A percentile compares a stretch with the other conserved stretches of the same genome.
These are phyloP conservation scores for Delphinus delphis DNA, from an alignment of 2,113 vertebrate genomes.

Conservation along the genomic window DNA sequence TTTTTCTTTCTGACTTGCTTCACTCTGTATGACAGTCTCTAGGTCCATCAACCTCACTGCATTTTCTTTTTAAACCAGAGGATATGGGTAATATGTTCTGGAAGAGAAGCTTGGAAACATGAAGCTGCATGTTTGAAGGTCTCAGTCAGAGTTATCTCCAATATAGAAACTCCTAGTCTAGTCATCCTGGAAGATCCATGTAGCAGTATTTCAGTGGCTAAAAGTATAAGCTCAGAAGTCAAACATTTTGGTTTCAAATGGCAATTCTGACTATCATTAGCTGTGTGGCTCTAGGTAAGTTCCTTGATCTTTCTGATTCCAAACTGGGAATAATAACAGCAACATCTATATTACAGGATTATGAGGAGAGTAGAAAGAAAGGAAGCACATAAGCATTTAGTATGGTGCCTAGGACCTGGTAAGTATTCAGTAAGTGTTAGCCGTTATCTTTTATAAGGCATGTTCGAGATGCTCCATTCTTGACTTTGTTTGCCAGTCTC, in stretches of 20 bases:
- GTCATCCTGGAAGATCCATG: background rate
- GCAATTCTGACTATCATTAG: background rate
- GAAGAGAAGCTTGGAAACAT: background rate
- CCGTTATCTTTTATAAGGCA: background rate
- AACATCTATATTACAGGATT: background rate
- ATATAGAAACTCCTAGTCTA: background rate
- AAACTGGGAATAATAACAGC: background rate
- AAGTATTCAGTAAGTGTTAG: background rate
- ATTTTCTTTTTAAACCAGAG: background rate
- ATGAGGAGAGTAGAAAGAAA: background rate
- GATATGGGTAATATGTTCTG: background rate
- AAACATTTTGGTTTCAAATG: background rate
- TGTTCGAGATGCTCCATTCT: background rate
- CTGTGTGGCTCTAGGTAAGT: background rate
- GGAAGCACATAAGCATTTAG: background rate
- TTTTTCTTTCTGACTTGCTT: too few species aligned
- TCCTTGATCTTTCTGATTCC: background rate
- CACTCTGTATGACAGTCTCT: too few species aligned
- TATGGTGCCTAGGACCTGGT: background rate
- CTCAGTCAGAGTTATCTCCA: background rate
- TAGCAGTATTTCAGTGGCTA: background rate
- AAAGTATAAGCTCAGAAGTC: background rate
- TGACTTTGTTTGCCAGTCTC: background rate
- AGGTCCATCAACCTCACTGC: background rate
- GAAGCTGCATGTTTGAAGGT: background rate